phyloP scores from a whole-genome alignment of 2,888 invertebrate species.

The Eueremaeus valkanovi region DNA sequence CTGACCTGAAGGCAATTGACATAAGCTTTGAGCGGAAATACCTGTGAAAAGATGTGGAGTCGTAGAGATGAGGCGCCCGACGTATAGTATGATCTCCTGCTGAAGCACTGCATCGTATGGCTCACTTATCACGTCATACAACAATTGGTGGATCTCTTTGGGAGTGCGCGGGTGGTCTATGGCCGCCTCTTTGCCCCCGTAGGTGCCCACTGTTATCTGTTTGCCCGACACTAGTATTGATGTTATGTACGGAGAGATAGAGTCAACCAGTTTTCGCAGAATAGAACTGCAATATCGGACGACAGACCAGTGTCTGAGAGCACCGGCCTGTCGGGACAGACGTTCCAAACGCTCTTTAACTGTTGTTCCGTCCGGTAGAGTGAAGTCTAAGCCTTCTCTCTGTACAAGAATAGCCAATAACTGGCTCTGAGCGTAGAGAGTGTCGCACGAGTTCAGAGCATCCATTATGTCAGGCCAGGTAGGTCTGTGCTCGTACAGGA shows the following conservation, averaged over 20 bases:
- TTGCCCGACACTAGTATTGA: constrained; percentile 96
- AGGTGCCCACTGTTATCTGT: constrained; percentile 91
- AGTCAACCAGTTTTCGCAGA: constrained; percentile 90
- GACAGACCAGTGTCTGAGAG: constrained; percentile 80
- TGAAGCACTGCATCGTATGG: constrained; percentile 87
- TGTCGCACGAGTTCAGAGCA: constrained; percentile 64
- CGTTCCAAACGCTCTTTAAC: constrained; percentile 54
- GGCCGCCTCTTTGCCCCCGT: constrained; percentile 89
- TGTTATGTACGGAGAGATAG: constrained; percentile 96
- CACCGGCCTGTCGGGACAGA: constrained; percentile 63
- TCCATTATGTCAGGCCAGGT: constrained; percentile 68
- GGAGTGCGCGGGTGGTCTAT: constrained; percentile 98
- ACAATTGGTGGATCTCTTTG: constrained; percentile 71
- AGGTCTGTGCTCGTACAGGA: constrained; percentile 62
- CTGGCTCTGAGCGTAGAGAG: constrained; percentile 74
- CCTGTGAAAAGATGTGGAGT: constrained; percentile 88
- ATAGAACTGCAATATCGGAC: constrained; percentile 93
- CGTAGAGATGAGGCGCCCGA: constrained; percentile 86
- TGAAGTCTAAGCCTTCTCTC: constrained; percentile 73
- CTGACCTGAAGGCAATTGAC: too few relatives aligned
- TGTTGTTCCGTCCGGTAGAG: constrained; percentile 47
- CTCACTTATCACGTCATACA: constrained; percentile 56
- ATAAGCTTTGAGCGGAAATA: too few relatives aligned
- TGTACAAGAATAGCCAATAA: constrained; percentile 75
- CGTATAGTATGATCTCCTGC: constrained; percentile 88